Percentiles rank a stretch among this genome's conserved stretches.
phyloP scores from a whole-genome alignment of 2,888 invertebrate species.

The Eristalis arbustorum region DNA sequence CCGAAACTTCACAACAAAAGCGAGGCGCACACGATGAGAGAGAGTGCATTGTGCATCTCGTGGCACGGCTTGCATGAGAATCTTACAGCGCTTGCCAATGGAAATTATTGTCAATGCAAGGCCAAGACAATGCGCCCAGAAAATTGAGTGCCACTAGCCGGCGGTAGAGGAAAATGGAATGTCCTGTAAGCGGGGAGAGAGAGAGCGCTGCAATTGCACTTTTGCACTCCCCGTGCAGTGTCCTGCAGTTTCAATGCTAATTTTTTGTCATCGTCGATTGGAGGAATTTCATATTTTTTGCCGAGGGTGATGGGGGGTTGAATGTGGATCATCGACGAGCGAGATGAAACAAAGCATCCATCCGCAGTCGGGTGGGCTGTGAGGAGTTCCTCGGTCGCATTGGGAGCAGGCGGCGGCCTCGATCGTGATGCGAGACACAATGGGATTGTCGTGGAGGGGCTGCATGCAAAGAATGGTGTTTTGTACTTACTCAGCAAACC shows the following conservation, averaged over 20 bases:
- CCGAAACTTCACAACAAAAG: neutral
- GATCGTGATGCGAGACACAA: slow-evolving; percentile 56
- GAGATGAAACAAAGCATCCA: slow-evolving; percentile 59
- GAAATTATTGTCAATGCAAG: slow-evolving; percentile 71
- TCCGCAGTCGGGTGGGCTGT: slow-evolving; percentile 23
- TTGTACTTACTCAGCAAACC: neutral
- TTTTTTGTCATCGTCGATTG: slow-evolving; percentile 56
- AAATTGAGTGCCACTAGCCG: slow-evolving; percentile 24
- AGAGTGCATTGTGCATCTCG: slow-evolving; percentile 30
- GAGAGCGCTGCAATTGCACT: slow-evolving; percentile 59
- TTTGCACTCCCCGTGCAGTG: slow-evolving; percentile 60
- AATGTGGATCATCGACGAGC: slow-evolving; percentile 56
- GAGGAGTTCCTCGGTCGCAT: neutral
- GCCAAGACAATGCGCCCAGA: slow-evolving; percentile 65
- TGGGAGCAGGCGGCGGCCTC: neutral
- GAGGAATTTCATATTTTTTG: slow-evolving; percentile 52
- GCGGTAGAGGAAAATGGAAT: neutral
- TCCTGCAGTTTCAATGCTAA: slow-evolving; percentile 68
- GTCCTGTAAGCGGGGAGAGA: neutral
- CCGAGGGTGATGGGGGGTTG: neutral
- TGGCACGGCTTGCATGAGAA: slow-evolving; percentile 47
- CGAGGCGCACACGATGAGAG: neutral
- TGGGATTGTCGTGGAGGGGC: slow-evolving; percentile 11
- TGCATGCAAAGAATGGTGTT: slow-evolving; percentile 17
- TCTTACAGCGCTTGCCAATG: slow-evolving; percentile 62